Evolutionary conservation across 2,113 vertebrate species (phyloP).

Genomic region (Pachyramphus minor): DNA sequence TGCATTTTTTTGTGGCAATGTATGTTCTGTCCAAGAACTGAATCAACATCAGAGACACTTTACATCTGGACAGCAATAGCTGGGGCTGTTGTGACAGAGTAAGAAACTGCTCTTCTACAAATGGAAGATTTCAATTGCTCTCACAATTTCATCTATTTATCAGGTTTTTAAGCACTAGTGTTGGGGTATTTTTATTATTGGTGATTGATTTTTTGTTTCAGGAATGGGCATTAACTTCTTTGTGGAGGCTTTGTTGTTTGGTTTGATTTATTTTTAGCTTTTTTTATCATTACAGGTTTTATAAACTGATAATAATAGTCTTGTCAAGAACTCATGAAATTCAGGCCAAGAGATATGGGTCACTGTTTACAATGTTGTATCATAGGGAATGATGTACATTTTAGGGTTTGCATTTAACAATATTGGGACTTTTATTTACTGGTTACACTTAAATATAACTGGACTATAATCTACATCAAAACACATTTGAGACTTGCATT

Average conservation of each 20-base stretch:
- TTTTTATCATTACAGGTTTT: not conserved
- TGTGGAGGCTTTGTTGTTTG: not conserved
- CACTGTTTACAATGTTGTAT: not conserved
- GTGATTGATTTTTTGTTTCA: not conserved
- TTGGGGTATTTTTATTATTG: not conserved
- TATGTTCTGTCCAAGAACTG: conserved; percentile 5
- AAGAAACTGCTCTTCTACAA: not conserved
- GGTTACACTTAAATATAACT: not conserved
- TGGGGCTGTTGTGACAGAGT: not conserved
- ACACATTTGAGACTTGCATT: not conserved
- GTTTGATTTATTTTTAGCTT: not conserved
- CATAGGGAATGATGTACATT: not conserved
- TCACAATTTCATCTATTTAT: not conserved
- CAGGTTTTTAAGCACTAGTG: not conserved
- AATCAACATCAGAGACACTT: conserved; percentile 15
- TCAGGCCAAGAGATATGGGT: not conserved
- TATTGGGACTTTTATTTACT: not conserved
- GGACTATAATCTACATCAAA: not conserved
- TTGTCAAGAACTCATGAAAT: not conserved
- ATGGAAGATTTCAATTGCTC: not conserved
- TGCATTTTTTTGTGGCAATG: not conserved
- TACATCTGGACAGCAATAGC: not conserved
- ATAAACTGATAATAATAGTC: not conserved
- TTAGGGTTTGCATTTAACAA: not conserved
- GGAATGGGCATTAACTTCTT: not conserved